Evolutionary conservation across 2,888 invertebrate species (phyloP).

Genomic region (Drosophila setosimentum): DNA sequence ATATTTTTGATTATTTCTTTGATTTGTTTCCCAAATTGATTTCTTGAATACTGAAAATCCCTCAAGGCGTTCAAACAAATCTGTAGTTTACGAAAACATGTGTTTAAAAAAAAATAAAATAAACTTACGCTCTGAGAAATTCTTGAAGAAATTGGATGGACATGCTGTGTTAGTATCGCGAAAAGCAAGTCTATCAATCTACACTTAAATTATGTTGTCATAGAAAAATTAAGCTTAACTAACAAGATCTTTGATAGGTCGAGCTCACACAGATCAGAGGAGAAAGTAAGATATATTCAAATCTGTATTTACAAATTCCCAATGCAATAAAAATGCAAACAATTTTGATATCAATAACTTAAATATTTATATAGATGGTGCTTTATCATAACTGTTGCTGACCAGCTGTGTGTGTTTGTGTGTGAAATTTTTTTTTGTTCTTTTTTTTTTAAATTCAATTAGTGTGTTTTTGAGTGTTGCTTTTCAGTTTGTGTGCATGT

Average conservation of each 20-base stretch:
- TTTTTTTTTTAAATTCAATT: not conserved
- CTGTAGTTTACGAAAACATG: not conserved
- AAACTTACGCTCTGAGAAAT: not conserved
- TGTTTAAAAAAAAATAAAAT: not conserved
- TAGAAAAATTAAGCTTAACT: not conserved
- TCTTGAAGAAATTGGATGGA: not conserved
- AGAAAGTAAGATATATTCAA: not conserved
- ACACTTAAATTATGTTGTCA: not conserved
- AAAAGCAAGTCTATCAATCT: not conserved
- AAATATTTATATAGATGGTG: slow-evolving; percentile 5
- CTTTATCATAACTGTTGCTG: slow-evolving; percentile 4
- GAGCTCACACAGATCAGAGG: not conserved
- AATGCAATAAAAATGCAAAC: not conserved
- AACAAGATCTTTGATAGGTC: not conserved
- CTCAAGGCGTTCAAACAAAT: not conserved
- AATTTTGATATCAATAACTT: slow-evolving; percentile 25
- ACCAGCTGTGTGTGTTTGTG: not conserved
- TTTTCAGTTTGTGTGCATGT: not conserved
- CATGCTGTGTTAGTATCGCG: not conserved
- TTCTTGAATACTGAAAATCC: not conserved
- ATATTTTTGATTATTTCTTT: not conserved
- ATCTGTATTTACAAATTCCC: not conserved
- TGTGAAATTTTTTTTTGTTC: not conserved
- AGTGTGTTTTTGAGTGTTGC: not conserved
- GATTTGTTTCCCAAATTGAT: not conserved